Conservation (phyloP, 1,140 invertebrate species). For the Drosophila kohkoa region DNA sequence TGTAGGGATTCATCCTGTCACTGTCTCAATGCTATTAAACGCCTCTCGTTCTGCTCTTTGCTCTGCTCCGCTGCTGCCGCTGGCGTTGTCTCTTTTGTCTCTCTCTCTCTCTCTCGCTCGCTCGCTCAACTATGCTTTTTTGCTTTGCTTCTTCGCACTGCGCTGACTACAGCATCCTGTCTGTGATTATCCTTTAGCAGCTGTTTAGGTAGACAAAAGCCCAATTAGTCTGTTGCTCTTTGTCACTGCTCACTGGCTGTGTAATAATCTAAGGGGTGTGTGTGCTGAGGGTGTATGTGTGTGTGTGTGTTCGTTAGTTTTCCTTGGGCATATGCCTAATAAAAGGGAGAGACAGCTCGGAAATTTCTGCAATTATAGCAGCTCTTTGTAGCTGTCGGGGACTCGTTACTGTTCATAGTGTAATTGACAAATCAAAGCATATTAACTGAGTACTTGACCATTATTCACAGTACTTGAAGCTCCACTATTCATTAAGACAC, state of each 20-base stretch:
- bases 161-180: slow-evolving; percentile 36
- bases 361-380: slow-evolving; percentile 8
- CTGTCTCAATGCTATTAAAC: slow-evolving; percentile 9
- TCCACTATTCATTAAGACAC: neutral
- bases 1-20: slow-evolving; percentile 74
- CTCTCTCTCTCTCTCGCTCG: neutral
- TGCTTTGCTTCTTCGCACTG: slow-evolving; percentile 9
- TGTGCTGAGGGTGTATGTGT: neutral
- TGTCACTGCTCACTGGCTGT: slow-evolving; percentile 10
- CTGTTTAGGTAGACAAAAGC: slow-evolving; percentile 39
- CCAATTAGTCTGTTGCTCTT: slow-evolving; percentile 25
- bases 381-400: neutral
- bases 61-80: slow-evolving; percentile 5
- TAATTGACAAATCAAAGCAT: neutral
- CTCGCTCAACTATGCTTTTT: slow-evolving; percentile 31
- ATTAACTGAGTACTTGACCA: neutral
- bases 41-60: slow-evolving; percentile 10
- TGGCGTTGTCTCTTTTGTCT: slow-evolving; percentile 2
- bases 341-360: slow-evolving; percentile 4
- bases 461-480: neutral
- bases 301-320: too few species aligned
- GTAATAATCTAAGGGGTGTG: neutral
- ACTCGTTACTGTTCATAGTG: neutral
- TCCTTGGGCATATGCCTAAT: neutral
- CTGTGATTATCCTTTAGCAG: slow-evolving; percentile 42